These are phyloP conservation scores for Bos javanicus DNA, from an alignment of 2,113 vertebrate species.

Conservation along the genomic window DNA sequence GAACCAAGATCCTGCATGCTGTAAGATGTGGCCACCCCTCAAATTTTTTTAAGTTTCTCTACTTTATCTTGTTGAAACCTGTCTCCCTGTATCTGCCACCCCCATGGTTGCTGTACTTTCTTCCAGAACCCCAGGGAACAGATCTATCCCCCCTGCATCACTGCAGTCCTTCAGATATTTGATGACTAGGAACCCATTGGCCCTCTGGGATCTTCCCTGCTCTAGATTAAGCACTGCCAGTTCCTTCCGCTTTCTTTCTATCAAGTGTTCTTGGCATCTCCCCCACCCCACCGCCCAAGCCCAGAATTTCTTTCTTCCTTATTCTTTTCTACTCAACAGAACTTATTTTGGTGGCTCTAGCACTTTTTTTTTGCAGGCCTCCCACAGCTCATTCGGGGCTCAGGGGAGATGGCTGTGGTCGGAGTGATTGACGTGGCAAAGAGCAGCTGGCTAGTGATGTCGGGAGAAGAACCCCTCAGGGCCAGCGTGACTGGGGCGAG, in stretches of 20 bases:
- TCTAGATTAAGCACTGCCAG: background rate
- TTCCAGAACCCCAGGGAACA: background rate
- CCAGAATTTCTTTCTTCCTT: background rate
- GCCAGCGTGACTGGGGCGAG: background rate
- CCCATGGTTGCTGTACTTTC: background rate
- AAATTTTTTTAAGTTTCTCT: background rate
- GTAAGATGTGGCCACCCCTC: background rate
- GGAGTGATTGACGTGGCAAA: background rate
- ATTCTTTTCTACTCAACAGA: background rate
- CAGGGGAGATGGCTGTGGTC: background rate
- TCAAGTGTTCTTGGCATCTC: background rate
- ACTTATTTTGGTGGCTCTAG: background rate
- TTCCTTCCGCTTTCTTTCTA: background rate
- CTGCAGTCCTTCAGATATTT: background rate
- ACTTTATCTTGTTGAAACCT: background rate
- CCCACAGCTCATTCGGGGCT: background rate
- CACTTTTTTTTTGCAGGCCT: background rate
- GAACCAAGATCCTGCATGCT: background rate
- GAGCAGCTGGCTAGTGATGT: background rate
- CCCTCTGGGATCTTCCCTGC: background rate
- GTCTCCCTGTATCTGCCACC: background rate
- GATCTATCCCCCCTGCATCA: background rate
- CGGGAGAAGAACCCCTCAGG: background rate
- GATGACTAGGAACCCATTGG: background rate
- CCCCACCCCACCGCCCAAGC: background rate